A percentile compares a stretch with the other conserved stretches of the same genome.
phyloP scores from a whole-genome alignment of 2,113 vertebrate genomes.

The Recurvirostra avosetta region DNA sequence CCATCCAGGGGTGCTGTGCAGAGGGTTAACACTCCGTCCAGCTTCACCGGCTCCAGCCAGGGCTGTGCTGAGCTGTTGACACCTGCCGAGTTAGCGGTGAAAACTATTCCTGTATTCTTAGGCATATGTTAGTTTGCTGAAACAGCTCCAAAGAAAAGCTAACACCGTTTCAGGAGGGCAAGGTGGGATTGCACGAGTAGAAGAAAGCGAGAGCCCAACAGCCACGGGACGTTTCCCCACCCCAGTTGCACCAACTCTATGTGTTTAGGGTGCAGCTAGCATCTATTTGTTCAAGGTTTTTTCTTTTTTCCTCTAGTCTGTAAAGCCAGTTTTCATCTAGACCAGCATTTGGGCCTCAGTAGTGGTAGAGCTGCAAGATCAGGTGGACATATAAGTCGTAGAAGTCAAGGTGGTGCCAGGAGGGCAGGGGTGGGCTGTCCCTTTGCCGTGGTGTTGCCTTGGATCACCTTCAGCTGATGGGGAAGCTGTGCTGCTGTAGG shows the following conservation, averaged over 20 bases:
- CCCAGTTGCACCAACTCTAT: accelerated
- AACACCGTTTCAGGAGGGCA: no score
- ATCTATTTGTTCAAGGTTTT: background rate
- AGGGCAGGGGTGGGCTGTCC: background rate
- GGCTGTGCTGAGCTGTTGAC: accelerated
- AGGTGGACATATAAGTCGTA: accelerated
- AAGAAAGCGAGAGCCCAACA: background rate
- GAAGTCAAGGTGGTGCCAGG: background rate
- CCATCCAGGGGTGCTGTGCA: background rate
- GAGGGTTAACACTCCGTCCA: background rate
- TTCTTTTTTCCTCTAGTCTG: background rate
- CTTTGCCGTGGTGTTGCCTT: background rate
- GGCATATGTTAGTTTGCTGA: background rate
- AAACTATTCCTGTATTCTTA: background rate
- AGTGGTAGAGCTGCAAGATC: background rate
- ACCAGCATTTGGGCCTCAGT: background rate
- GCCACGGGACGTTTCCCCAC: background rate
- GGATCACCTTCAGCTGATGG: background rate
- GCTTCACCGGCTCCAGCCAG: background rate
- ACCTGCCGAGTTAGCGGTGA: accelerated
- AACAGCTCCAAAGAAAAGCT: background rate
- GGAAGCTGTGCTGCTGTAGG: background rate
- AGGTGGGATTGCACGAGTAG: no score
- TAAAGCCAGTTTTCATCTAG: background rate
- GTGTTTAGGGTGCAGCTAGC: background rate